phyloP scores from a whole-genome alignment of 2,113 vertebrate species.

The Cyanoderma ruficeps region DNA sequence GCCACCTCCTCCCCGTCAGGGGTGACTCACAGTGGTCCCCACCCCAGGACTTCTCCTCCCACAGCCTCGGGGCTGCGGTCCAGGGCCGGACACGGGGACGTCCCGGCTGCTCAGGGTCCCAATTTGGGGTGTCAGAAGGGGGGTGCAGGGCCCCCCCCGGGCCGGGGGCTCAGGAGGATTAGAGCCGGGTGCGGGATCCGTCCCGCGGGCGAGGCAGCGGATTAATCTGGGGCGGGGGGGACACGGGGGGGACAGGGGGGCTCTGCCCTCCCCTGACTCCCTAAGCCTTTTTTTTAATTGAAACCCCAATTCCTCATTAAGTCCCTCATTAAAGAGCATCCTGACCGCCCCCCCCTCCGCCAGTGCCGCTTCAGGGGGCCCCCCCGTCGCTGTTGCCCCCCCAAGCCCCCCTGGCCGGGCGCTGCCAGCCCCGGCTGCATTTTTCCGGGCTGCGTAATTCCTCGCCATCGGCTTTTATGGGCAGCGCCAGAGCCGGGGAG shows the following conservation, averaged over 20 bases:
- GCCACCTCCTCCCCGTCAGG: rapidly evolving
- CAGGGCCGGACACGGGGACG: rapidly evolving
- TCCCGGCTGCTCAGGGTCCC: background rate
- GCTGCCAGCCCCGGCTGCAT: background rate
- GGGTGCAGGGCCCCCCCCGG: background rate
- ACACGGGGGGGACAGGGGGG: background rate
- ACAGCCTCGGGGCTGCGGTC: background rate
- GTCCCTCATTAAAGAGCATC: background rate
- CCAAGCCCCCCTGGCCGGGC: background rate
- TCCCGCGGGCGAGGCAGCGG: background rate
- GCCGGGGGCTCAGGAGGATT: constrained; percentile 8
- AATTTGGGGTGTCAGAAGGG: background rate
- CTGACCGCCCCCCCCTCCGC: background rate
- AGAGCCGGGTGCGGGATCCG: background rate
- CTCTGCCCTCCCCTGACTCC: constrained; percentile 2
- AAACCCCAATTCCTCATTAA: background rate
- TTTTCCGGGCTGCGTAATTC: constrained; percentile 50
- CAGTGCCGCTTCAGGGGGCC: background rate
- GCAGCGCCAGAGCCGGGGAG: background rate
- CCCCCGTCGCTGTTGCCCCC: background rate
- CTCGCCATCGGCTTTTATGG: constrained; percentile 51
- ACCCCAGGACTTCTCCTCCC: background rate
- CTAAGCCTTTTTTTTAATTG: constrained; percentile 18
- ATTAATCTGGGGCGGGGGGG: background rate
- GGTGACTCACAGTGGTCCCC: background rate